A percentile compares a stretch with the other conserved stretches of the same genome.
phyloP scores from a whole-genome alignment of 2,797 vertebrate genomes.

The Anniella stebbinsi region DNA sequence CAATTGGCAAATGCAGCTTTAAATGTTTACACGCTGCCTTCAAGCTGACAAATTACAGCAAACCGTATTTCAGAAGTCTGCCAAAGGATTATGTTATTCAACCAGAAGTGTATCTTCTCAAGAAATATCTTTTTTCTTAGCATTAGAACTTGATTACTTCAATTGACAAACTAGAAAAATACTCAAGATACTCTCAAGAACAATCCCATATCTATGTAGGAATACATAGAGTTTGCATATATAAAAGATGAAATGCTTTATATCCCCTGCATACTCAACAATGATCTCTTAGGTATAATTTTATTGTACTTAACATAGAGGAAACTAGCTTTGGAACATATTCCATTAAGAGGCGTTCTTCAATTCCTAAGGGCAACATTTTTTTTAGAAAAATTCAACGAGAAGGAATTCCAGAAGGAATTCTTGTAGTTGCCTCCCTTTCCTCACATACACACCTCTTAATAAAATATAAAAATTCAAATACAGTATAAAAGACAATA shows the following conservation, averaged over 20 bases:
- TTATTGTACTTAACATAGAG: conserved; percentile 36
- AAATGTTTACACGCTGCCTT: conserved; percentile 50
- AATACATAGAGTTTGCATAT: conserved; percentile 16
- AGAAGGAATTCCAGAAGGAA: conserved; percentile 51
- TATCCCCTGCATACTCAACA: conserved; percentile 21
- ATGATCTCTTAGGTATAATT: conserved; percentile 23
- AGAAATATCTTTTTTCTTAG: conserved; percentile 46
- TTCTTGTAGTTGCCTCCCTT: conserved; percentile 14
- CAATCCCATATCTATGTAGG: background rate
- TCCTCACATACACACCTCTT: too few species aligned
- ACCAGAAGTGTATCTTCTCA: conserved; percentile 56
- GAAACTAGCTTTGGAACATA: conserved; percentile 14
- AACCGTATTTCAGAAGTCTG: conserved; percentile 63
- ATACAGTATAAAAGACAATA: conserved; percentile 56
- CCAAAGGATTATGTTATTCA: conserved; percentile 58
- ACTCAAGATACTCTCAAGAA: conserved; percentile 18
- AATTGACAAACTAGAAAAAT: conserved; percentile 37
- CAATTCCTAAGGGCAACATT: conserved; percentile 27
- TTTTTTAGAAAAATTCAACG: conserved; percentile 48
- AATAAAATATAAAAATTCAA: conserved; percentile 57
- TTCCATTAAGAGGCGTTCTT: conserved; percentile 5
- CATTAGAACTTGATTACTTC: conserved; percentile 44
- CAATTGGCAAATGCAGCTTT: conserved; percentile 48
- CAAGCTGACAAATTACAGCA: conserved; percentile 54
- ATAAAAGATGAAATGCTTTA: conserved; percentile 10